Evolutionary conservation across 2,797 vertebrate genomes (phyloP).

Genomic region (Characodon lateralis): DNA sequence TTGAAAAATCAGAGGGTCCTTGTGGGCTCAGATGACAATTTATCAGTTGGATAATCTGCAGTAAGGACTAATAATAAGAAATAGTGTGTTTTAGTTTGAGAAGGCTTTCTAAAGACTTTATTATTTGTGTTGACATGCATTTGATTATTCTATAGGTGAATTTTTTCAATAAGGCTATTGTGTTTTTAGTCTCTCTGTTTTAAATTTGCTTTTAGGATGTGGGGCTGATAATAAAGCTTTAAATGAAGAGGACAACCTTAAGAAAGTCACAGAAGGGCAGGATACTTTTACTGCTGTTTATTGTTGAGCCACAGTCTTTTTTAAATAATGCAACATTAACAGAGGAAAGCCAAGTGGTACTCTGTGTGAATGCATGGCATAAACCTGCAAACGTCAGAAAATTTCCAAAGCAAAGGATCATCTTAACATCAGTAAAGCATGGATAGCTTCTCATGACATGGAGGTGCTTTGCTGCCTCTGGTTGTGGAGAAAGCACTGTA

Average conservation of each 20-base stretch:
- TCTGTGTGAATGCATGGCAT: not conserved
- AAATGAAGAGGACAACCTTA: not conserved
- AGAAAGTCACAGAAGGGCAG: not conserved
- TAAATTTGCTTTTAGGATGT: not conserved
- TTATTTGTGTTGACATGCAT: not conserved
- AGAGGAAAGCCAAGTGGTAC: not conserved
- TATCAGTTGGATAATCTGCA: not conserved
- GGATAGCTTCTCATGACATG: not conserved
- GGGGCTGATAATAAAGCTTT: not conserved
- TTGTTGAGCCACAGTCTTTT: not conserved
- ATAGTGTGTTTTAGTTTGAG: not conserved
- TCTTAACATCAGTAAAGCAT: not conserved
- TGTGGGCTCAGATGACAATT: not conserved
- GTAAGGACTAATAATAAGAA: not conserved
- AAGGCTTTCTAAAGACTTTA: not conserved
- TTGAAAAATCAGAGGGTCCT: no score
- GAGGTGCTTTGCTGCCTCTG: not conserved
- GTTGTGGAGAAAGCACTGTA: not conserved
- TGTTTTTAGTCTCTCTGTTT: not conserved
- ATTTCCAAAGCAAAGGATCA: not conserved
- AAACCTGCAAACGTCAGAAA: not conserved
- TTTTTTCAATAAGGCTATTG: not conserved
- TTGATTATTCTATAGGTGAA: not conserved
- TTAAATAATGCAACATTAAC: not conserved
- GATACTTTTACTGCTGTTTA: not conserved